Percentiles rank a stretch among this genome's conserved stretches.
Conservation (phyloP, 2,113 vertebrate genomes). For the Oryzias celebensis region DNA sequence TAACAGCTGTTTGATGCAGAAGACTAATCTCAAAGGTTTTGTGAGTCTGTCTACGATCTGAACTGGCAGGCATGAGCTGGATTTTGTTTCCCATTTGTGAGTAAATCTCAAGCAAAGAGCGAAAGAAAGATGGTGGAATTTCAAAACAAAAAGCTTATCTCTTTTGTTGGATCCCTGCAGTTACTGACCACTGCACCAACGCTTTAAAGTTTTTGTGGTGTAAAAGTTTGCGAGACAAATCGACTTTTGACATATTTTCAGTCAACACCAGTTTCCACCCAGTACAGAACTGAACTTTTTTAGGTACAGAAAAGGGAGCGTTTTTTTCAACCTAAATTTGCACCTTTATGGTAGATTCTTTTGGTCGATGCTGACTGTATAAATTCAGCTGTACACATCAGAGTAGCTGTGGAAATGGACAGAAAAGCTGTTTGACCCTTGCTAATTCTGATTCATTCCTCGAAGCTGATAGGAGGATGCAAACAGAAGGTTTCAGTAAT, state of each 20-base stretch:
- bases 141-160: conserved; percentile 16
- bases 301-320: conserved; percentile 36
- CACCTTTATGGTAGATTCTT: conserved; percentile 12
- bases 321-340: conserved; percentile 51
- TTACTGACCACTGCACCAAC: conserved; percentile 26
- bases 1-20: conserved; percentile 7
- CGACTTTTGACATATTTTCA: conserved; percentile 43
- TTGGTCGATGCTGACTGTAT: not conserved
- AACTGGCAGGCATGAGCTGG: conserved; percentile 16
- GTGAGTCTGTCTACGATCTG: conserved; percentile 22
- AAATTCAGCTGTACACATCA: conserved; percentile 11
- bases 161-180: conserved; percentile 9
- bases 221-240: conserved; percentile 32
- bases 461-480: not conserved
- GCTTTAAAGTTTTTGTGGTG: conserved; percentile 15
- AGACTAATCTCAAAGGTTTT: conserved; percentile 21
- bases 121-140: conserved; percentile 20
- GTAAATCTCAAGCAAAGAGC: conserved; percentile 19
- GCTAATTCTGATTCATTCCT: conserved; percentile 26
- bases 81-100: conserved; percentile 21
- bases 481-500: conserved; percentile 12
- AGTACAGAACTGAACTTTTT: conserved; percentile 57
- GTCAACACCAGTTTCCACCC: conserved; percentile 32
- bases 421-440: conserved; percentile 22
- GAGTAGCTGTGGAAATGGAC: conserved; percentile 7